Evolutionary conservation across 2,113 vertebrate genomes (phyloP).

Genomic region (Raja brachyura): DNA sequence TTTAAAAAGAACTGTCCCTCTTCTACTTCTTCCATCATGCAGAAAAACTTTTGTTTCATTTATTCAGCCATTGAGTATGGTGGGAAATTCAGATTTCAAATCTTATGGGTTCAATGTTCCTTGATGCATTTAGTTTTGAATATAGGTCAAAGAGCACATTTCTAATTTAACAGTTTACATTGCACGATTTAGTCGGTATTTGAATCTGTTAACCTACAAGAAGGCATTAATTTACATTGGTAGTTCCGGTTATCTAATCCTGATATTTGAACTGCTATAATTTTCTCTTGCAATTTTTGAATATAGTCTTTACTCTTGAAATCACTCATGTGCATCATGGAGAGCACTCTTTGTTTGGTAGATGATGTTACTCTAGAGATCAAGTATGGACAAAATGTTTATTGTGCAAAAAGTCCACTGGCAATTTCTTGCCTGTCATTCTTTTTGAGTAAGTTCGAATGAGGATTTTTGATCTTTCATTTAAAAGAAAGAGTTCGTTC

Average conservation of each 20-base stretch:
- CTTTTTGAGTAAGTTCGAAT: not conserved
- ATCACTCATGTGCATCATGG: not conserved
- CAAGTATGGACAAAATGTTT: not conserved
- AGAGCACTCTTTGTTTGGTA: not conserved
- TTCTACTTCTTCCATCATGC: constrained; percentile 57
- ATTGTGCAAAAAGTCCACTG: not conserved
- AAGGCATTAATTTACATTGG: not conserved
- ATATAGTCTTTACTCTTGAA: not conserved
- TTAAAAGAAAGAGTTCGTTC: too few species aligned
- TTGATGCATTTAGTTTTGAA: constrained; percentile 59
- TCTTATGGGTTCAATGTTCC: constrained; percentile 46
- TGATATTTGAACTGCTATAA: not conserved
- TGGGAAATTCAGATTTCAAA: constrained; percentile 70
- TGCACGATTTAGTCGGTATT: not conserved
- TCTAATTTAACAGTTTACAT: not conserved
- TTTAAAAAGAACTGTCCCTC: constrained; percentile 63
- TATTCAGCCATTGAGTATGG: constrained; percentile 69
- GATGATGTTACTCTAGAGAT: not conserved
- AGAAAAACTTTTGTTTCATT: constrained; percentile 63
- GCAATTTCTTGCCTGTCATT: not conserved
- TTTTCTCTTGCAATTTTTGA: not conserved
- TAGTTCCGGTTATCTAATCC: not conserved
- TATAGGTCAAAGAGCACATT: constrained; percentile 53
- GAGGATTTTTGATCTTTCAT: not conserved
- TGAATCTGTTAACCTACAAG: not conserved